Conservation (phyloP, 2,113 vertebrate species). For the Ibidorhyncha struthersii region DNA sequence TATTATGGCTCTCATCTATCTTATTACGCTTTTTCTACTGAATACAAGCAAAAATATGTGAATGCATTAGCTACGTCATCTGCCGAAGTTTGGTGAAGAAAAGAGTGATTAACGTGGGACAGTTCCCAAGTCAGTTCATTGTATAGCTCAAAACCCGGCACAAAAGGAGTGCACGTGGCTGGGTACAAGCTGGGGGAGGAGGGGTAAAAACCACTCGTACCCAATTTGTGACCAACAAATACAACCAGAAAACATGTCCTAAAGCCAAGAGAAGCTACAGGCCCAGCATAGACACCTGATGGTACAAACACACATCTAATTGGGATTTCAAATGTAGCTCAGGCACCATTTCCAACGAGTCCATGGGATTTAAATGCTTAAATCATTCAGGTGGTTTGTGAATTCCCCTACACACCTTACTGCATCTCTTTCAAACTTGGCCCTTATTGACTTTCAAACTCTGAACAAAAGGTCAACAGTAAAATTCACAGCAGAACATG, state of each 20-base stretch:
- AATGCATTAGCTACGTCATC: background rate
- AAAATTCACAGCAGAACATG: background rate
- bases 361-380: background rate
- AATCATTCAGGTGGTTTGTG: background rate
- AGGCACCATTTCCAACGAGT: background rate
- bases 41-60: background rate
- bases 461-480: background rate
- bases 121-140: background rate
- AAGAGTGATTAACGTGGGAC: background rate
- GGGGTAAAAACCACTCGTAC: background rate
- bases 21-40: background rate
- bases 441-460: background rate
- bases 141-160: background rate
- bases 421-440: background rate
- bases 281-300: background rate
- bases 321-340: background rate
- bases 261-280: background rate
- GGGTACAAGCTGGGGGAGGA: background rate
- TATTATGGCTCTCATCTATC: background rate
- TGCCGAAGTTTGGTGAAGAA: background rate
- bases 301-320: rapidly evolving
- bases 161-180: background rate
- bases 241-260: rapidly evolving
- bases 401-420: background rate
- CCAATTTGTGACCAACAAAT: background rate